Conservation (phyloP, 2,113 vertebrate species). For the Xenopus borealis region DNA sequence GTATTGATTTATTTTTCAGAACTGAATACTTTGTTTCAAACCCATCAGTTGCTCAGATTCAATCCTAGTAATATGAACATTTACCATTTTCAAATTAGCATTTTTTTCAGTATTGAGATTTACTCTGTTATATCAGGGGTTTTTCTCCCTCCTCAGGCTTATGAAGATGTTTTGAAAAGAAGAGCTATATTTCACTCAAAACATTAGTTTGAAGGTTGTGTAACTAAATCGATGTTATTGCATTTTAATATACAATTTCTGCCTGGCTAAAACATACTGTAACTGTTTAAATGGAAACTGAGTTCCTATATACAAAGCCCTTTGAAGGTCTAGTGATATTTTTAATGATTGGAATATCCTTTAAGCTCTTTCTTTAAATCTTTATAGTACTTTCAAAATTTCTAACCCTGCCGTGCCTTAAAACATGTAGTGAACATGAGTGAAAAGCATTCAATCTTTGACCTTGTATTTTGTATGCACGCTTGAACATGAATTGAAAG, state of each 20-base stretch:
- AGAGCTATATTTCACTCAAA: too few relatives aligned
- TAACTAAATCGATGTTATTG: not conserved
- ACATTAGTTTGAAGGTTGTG: too few relatives aligned
- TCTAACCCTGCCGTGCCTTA: not conserved
- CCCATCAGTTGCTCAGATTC: too few relatives aligned
- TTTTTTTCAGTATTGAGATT: too few relatives aligned
- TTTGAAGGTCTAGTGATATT: not conserved
- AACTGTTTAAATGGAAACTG: not conserved
- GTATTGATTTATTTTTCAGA: too few relatives aligned
- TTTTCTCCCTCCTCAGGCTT: too few relatives aligned
- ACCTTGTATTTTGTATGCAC: not conserved
- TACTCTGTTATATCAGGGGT: too few relatives aligned
- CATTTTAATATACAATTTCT: slow-evolving; percentile 1
- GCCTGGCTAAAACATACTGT: not conserved
- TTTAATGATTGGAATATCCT: not conserved
- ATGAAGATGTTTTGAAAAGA: too few relatives aligned
- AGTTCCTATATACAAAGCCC: not conserved
- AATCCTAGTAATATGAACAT: too few relatives aligned
- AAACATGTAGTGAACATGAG: not conserved
- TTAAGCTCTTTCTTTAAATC: not conserved
- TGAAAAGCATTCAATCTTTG: not conserved
- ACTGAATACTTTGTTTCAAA: too few relatives aligned
- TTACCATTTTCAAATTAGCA: too few relatives aligned
- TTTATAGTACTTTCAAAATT: not conserved
- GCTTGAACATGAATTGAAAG: not conserved